Evolutionary conservation across 2,113 vertebrate genomes (phyloP).

Genomic region (Oncorhynchus gorbuscha): DNA sequence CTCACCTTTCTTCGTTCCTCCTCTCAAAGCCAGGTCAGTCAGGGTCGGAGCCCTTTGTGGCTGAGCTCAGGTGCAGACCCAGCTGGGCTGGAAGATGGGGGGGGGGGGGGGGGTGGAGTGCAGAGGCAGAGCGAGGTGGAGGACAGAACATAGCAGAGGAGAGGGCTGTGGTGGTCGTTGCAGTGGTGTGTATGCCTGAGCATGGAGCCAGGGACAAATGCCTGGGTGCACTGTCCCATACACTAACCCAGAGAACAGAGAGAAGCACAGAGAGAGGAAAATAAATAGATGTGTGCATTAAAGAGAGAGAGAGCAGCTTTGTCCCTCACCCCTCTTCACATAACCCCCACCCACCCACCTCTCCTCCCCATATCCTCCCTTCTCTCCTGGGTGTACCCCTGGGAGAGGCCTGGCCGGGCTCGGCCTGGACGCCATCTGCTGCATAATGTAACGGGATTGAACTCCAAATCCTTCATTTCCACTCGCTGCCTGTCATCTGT

Average conservation of each 20-base stretch:
- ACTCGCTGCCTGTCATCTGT: conserved; percentile 74
- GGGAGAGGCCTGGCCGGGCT: conserved; percentile 73
- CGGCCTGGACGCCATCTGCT: conserved; percentile 79
- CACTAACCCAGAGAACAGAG: conserved; percentile 15
- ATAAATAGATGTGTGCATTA: conserved; percentile 59
- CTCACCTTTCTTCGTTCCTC: conserved; percentile 38
- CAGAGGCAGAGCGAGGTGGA: background rate
- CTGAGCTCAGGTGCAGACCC: conserved; percentile 76
- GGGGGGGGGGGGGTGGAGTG: background rate
- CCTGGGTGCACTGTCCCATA: background rate
- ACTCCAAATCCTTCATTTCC: conserved; percentile 79
- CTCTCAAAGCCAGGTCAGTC: conserved; percentile 55
- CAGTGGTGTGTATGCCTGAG: conserved; percentile 13
- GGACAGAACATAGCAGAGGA: background rate
- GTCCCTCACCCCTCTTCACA: conserved; percentile 36
- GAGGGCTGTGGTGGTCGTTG: conserved; percentile 7
- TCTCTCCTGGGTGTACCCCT: conserved; percentile 55
- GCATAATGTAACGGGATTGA: conserved; percentile 79
- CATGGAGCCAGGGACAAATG: background rate
- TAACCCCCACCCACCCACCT: conserved; percentile 56
- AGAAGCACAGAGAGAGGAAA: background rate
- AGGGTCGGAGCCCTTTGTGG: conserved; percentile 64
- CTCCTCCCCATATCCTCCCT: conserved; percentile 51
- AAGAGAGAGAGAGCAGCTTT: conserved; percentile 61
- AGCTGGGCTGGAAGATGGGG: conserved; percentile 53